These are phyloP conservation scores for Lymantria dispar DNA, from an alignment of 2,888 invertebrate species.

Conservation along the genomic window DNA sequence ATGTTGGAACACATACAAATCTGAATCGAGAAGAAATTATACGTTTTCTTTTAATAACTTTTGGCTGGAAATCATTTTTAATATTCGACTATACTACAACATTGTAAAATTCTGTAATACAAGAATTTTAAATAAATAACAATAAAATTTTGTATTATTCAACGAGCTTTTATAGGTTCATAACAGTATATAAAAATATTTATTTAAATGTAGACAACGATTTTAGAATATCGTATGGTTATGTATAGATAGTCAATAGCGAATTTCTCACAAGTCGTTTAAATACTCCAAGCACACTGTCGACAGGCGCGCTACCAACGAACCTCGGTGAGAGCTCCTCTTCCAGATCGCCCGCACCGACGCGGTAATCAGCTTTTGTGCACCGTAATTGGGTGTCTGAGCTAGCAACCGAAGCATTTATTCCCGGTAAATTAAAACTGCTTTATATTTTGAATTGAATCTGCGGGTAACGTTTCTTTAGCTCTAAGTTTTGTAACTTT, in stretches of 20 bases:
- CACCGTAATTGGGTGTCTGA: conserved; percentile 81
- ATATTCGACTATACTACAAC: no score
- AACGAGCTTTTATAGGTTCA: no score
- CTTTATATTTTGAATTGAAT: conserved; percentile 70
- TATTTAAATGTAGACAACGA: no score
- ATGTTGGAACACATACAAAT: no score
- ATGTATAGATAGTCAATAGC: conserved; percentile 66
- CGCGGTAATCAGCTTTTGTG: conserved; percentile 81
- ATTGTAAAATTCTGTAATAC: no score
- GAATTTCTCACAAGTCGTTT: conserved; percentile 67
- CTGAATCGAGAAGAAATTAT: no score
- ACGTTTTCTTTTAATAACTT: no score
- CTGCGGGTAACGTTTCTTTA: conserved; percentile 58
- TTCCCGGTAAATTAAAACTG: conserved; percentile 81
- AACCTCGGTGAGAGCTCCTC: conserved; percentile 26
- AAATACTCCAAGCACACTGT: conserved; percentile 62
- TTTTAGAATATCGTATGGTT: conserved; percentile 33
- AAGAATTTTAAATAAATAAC: no score
- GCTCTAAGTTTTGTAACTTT: conserved; percentile 11
- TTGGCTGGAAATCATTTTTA: no score
- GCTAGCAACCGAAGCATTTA: conserved; percentile 81
- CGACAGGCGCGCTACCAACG: conserved; percentile 27
- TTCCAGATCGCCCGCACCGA: conserved; percentile 56
- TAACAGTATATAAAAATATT: no score
- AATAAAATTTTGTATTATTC: no score